Evolutionary conservation across 2,888 invertebrate species (phyloP).

Genomic region (Germaria angustata): DNA sequence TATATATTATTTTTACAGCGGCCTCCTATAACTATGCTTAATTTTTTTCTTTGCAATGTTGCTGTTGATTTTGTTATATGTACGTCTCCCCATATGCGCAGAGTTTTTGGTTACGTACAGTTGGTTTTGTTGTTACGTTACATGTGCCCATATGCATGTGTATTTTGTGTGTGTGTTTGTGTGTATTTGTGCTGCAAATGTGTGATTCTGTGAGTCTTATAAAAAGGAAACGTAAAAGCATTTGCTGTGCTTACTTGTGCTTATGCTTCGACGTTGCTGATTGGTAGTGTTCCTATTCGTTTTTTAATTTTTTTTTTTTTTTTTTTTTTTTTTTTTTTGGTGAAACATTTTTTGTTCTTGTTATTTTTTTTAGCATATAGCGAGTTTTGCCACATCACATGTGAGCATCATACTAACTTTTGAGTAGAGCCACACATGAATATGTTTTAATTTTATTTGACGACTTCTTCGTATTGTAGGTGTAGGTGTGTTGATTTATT

Average conservation of each 20-base stretch:
- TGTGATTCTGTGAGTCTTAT: slow-evolving; percentile 29
- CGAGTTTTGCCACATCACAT: slow-evolving; percentile 27
- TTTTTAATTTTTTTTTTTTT: slow-evolving; percentile 31
- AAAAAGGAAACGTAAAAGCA: slow-evolving; percentile 64
- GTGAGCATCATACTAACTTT: slow-evolving; percentile 5
- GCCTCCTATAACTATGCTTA: slow-evolving; percentile 65
- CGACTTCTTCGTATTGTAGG: not conserved
- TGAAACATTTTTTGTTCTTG: slow-evolving; percentile 17
- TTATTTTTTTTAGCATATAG: slow-evolving; percentile 4
- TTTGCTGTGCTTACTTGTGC: slow-evolving; percentile 54
- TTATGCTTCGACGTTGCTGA: slow-evolving; percentile 62
- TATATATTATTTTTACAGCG: slow-evolving; percentile 45
- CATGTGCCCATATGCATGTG: not conserved
- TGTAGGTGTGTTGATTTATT: not conserved
- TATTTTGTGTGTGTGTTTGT: slow-evolving; percentile 12
- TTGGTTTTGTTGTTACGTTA: not conserved
- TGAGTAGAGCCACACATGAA: not conserved
- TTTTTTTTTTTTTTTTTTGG: slow-evolving; percentile 1
- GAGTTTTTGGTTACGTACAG: slow-evolving; percentile 4
- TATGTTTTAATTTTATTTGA: not conserved
- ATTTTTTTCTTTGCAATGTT: slow-evolving; percentile 33
- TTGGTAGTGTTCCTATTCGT: slow-evolving; percentile 66
- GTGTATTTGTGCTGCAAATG: slow-evolving; percentile 7
- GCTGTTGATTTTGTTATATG: not conserved
- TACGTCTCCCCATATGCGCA: slow-evolving; percentile 46